Conservation (phyloP, 2,113 vertebrate genomes). For the Psilopsiagon aymara region DNA sequence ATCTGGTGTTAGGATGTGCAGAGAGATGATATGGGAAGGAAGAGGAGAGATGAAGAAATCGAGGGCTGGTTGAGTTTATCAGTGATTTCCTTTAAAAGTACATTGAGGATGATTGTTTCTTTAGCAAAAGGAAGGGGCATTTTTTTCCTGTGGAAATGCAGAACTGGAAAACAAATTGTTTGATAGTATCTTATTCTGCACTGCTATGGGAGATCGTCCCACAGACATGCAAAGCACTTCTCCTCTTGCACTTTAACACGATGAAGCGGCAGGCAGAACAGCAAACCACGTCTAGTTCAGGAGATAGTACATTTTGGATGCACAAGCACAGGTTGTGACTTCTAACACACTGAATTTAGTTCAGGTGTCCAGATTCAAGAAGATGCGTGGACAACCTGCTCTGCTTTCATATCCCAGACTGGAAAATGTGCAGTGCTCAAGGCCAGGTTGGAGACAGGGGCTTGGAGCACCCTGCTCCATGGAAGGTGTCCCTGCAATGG, state of each 20-base stretch:
- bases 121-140: not conserved
- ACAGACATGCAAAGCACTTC: not conserved
- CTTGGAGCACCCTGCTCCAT: not conserved
- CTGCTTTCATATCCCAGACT: not conserved
- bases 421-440: not conserved
- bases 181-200: not conserved
- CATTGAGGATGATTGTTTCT: not conserved
- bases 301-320: not conserved
- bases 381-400: not conserved
- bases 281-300: accelerated
- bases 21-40: not conserved
- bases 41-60: not conserved
- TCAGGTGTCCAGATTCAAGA: not conserved
- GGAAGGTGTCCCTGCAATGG: not conserved
- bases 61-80: not conserved
- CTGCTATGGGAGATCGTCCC: not conserved
- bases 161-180: not conserved
- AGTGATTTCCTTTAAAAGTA: not conserved
- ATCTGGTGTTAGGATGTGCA: not conserved
- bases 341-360: not conserved
- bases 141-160: not conserved
- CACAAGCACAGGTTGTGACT: accelerated
- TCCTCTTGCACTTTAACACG: accelerated
- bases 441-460: not conserved
- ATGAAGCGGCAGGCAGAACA: accelerated